These are phyloP conservation scores for Lycaena phlaeas DNA, from an alignment of 2,888 invertebrate species.

Conservation along the genomic window DNA sequence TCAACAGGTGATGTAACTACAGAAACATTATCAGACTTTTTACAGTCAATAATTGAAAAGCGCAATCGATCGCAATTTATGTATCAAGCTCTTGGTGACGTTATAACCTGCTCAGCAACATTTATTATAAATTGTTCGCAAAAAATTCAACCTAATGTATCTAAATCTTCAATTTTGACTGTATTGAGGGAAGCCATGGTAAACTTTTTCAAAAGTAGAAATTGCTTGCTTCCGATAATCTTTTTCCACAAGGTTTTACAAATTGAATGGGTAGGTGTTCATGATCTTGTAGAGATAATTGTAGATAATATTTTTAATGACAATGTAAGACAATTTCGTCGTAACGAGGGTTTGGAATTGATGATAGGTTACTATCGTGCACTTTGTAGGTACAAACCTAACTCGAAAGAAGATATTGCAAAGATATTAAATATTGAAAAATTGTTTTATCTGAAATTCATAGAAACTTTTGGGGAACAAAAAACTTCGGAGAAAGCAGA, in stretches of 20 bases:
- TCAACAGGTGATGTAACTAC: conserved; percentile 69
- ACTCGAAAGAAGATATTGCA: conserved; percentile 33
- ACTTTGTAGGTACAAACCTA: conserved; percentile 58
- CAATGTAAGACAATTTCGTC: conserved; percentile 76
- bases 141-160: conserved; percentile 43
- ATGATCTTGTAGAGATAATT: conserved; percentile 70
- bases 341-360: conserved; percentile 78
- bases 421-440: conserved; percentile 57
- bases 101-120: conserved; percentile 75
- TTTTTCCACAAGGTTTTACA: conserved; percentile 78
- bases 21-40: conserved; percentile 65
- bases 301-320: conserved; percentile 74
- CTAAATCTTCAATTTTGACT: conserved; percentile 46
- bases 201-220: conserved; percentile 76
- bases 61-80: conserved; percentile 76
- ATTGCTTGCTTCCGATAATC: conserved; percentile 75
- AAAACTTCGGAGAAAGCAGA: conserved; percentile 47
- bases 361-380: conserved; percentile 77
- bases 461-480: conserved; percentile 43
- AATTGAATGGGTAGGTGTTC: conserved; percentile 77
- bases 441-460: conserved; percentile 51
- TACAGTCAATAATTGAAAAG: conserved; percentile 74
- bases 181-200: conserved; percentile 69
- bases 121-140: conserved; percentile 77
- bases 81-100: conserved; percentile 77